Percentiles rank a stretch among this genome's conserved stretches.
These are phyloP conservation scores for Protomyctophum bolini DNA, from an alignment of 2,113 vertebrate species.

Conservation along the genomic window DNA sequence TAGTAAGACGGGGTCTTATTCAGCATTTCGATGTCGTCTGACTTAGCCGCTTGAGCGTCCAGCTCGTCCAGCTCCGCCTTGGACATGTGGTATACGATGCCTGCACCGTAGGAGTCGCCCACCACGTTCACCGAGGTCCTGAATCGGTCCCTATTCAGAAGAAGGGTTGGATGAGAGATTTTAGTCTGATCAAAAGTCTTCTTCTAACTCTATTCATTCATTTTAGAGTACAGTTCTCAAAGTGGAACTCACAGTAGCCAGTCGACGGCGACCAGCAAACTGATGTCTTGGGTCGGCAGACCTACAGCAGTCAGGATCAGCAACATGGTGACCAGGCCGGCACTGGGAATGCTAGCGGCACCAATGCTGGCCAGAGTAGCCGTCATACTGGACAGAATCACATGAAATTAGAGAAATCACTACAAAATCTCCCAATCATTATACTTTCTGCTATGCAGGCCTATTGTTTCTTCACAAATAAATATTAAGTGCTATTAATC, in stretches of 20 bases:
- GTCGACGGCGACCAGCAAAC: slow-evolving; percentile 96
- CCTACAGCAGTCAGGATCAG: slow-evolving; percentile 97
- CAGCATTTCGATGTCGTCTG: slow-evolving; percentile 96
- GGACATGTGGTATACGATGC: slow-evolving; percentile 97
- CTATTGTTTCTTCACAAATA: too few relatives aligned
- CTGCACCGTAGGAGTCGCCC: slow-evolving; percentile 96
- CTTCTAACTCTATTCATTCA: too few relatives aligned
- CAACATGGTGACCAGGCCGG: slow-evolving; percentile 97
- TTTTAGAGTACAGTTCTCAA: not conserved
- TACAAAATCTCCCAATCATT: not conserved
- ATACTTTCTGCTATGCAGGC: slow-evolving; percentile 5
- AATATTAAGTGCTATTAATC: too few relatives aligned
- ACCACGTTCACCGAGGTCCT: slow-evolving; percentile 98
- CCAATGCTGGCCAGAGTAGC: slow-evolving; percentile 96
- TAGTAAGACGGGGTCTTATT: slow-evolving; percentile 94
- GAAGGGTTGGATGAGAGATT: slow-evolving; percentile 17
- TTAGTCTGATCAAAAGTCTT: too few relatives aligned
- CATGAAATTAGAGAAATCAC: not conserved
- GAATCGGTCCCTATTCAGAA: slow-evolving; percentile 89
- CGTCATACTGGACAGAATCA: slow-evolving; percentile 83
- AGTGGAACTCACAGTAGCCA: slow-evolving; percentile 93
- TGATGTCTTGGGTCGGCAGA: slow-evolving; percentile 97
- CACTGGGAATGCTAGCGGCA: slow-evolving; percentile 97
- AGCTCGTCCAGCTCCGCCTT: slow-evolving; percentile 91
- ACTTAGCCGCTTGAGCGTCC: slow-evolving; percentile 86